Evolutionary conservation across 2,888 invertebrate genomes (phyloP), one percentile per base, ranked within the genome.

Genomic region (Epinotia demarniana): DNA sequence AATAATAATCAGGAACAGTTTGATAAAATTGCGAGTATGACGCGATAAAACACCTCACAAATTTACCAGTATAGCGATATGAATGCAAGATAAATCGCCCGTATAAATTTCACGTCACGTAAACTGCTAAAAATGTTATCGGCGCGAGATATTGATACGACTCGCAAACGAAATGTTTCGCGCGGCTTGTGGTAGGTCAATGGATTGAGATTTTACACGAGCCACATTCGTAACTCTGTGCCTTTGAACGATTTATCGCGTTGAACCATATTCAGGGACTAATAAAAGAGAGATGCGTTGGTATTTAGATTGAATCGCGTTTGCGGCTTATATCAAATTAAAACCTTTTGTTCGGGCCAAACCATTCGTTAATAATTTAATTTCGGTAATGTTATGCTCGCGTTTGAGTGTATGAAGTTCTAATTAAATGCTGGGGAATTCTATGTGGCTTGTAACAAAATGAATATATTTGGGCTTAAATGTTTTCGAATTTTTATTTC

Each of bases 81-180:
- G 92, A 92, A 92, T 91, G 89, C 88, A 87, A 90, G 92, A 93
- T 92, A 92, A 92, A 93, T 93, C 89, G 88, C 86, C 87, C 89
- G 89, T 90, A 93, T 92, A 90, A 93, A 93, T 93, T 92, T 90
- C 90, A 84, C 83, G 92, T 93, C 93, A 93, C 92, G 92, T 92
- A 91, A 87, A 89, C 89, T 85, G 87, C 89, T 89, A 93, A 92
- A 92, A 93, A 92, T 91, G 89, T 92, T 92, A 92, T 93, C 92
- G 89, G 87, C 83, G 80, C 86, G 89, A 88, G 89, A 85, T 89
- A 92, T 91, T 91, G 92, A 92, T 93, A 91, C 85, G 87, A 85
- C 83, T 81, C 81, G 83, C 83, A 85, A 85, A 87, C 86, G 87
- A 61, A 85, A 89, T 87, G 85, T 88, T 89, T 84, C 82, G 82